Evolutionary conservation across 2,113 vertebrate species (phyloP).

Genomic region (Oncorhynchus tshawytscha): DNA sequence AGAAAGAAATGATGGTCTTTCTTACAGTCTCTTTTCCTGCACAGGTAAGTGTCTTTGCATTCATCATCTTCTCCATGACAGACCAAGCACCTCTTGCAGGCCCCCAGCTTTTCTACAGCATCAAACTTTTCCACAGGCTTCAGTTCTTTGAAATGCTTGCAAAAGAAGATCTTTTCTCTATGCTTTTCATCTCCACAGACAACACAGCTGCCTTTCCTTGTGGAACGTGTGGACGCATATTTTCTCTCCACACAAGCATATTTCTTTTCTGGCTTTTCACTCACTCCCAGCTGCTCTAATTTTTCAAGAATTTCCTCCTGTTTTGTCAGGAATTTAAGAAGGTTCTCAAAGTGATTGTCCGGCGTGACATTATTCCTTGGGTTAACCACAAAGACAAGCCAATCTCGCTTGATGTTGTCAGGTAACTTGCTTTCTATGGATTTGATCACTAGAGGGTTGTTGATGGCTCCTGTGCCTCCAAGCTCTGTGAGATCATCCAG

Average conservation of each 20-base stretch:
- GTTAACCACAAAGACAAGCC: slow-evolving; percentile 23
- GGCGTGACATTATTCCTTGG: slow-evolving; percentile 1
- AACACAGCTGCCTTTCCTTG: no score
- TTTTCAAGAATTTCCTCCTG: slow-evolving; percentile 20
- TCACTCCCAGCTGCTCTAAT: slow-evolving; percentile 14
- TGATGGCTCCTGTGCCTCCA: neutral
- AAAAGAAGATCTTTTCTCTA: no score
- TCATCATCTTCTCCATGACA: no score
- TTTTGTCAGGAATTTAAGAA: slow-evolving; percentile 20
- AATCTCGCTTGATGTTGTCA: slow-evolving; percentile 17
- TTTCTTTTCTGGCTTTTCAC: slow-evolving; percentile 16
- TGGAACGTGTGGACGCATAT: no score
- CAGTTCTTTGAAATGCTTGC: no score
- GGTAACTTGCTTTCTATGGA: slow-evolving; percentile 18
- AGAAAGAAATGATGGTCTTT: no score
- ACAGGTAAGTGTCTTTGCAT: no score
- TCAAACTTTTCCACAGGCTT: no score
- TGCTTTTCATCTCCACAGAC: no score
- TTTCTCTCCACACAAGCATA: neutral
- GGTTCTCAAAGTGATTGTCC: slow-evolving; percentile 25
- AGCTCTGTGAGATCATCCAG: slow-evolving; percentile 8
- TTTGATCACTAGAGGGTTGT: neutral
- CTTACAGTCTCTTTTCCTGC: no score
- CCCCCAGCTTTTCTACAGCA: no score
- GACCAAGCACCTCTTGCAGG: no score